These are phyloP conservation scores for Brassicogethes aeneus DNA, from an alignment of 2,888 invertebrate genomes.

Conservation along the genomic window DNA sequence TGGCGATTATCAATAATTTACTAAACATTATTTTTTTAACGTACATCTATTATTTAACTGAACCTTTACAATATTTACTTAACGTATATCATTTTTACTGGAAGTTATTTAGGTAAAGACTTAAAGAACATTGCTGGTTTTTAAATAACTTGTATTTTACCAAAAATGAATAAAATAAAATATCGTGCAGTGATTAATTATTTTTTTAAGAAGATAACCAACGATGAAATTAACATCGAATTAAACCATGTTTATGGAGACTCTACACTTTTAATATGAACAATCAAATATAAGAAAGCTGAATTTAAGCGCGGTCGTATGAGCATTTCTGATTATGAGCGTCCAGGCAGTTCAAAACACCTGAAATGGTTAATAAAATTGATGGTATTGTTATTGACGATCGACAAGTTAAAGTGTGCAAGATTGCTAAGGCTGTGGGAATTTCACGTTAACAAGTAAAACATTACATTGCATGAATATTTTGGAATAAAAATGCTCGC, in stretches of 20 bases:
- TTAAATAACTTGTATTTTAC: neutral
- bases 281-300: neutral
- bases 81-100: no score
- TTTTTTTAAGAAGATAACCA: neutral
- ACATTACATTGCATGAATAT: neutral
- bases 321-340: neutral
- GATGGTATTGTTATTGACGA: neutral
- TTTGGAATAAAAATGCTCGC: neutral
- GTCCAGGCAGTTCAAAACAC: neutral
- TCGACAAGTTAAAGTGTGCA: neutral
- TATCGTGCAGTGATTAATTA: slow-evolving; percentile 1
- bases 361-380: neutral
- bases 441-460: neutral
- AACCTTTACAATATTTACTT: no score
- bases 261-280: neutral
- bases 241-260: neutral
- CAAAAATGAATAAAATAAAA: neutral
- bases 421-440: neutral
- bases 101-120: no score
- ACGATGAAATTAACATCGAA: neutral
- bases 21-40: no score
- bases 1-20: no score
- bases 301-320: slow-evolving; percentile 4
- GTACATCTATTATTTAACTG: no score
- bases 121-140: no score